Evolutionary conservation across 2,888 invertebrate species (phyloP).

Genomic region (Sinotaia quadrata): DNA sequence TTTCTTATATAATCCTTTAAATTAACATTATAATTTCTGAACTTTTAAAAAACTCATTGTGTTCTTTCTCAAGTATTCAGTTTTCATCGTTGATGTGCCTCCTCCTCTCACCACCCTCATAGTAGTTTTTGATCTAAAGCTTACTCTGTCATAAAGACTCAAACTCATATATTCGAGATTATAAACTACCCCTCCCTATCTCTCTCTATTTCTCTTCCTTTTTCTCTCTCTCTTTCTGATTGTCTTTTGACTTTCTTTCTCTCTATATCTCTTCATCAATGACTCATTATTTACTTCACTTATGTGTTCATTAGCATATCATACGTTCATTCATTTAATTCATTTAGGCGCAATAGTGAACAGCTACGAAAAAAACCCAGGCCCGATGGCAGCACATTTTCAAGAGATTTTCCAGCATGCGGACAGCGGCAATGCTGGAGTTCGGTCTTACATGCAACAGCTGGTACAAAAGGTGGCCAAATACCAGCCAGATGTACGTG

Average conservation of each 20-base stretch:
- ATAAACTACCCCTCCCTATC: neutral
- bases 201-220: neutral
- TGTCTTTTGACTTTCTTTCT: neutral
- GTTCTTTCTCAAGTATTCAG: no score
- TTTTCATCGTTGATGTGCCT: no score
- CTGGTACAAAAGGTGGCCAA: slow-evolving; percentile 36
- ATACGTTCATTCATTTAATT: neutral
- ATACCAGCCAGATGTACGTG: slow-evolving; percentile 45
- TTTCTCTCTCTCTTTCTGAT: neutral
- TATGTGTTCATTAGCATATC: no score
- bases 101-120: no score
- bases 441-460: slow-evolving; percentile 9
- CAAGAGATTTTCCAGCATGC: slow-evolving; percentile 34
- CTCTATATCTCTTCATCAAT: neutral
- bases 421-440: slow-evolving; percentile 23
- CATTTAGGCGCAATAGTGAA: slow-evolving; percentile 34
- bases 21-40: no score
- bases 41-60: no score
- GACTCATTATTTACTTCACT: neutral
- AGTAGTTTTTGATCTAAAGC: no score
- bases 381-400: slow-evolving; percentile 30
- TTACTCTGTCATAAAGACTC: no score
- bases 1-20: no score
- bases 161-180: no score
- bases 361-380: slow-evolving; percentile 38